Evolutionary conservation across 1,140 invertebrate genomes (phyloP).

Genomic region (Aphis craccivora): DNA sequence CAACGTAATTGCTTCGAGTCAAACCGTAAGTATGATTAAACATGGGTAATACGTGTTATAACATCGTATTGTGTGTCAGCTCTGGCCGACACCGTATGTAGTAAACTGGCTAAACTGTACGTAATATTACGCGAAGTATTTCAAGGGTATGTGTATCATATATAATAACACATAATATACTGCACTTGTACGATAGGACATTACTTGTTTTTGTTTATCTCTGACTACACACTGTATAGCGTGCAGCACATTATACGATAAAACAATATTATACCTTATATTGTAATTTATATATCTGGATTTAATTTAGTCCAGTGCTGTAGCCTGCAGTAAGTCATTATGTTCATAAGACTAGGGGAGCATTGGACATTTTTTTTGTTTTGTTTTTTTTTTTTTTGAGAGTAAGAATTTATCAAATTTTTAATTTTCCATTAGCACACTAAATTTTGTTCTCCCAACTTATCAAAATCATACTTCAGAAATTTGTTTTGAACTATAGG

Average conservation of each 20-base stretch:
- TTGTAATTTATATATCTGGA: background rate
- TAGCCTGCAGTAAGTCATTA: background rate
- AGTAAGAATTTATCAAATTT: background rate
- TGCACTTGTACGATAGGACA: background rate
- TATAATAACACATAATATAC: background rate
- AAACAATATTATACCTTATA: background rate
- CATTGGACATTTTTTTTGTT: background rate
- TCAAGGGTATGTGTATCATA: background rate
- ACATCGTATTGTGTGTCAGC: background rate
- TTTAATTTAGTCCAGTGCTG: background rate
- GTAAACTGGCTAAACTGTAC: background rate
- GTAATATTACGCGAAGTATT: background rate
- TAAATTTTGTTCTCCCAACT: background rate
- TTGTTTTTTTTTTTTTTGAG: background rate
- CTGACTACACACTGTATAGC: background rate
- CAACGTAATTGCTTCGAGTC: background rate
- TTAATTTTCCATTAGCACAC: background rate
- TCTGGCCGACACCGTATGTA: background rate
- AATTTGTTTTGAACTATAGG: background rate
- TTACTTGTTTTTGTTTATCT: background rate
- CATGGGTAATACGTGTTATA: background rate
- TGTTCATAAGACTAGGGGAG: background rate
- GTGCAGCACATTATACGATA: background rate
- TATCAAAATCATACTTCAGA: background rate
- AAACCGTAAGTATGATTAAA: slow-evolving; percentile 30